Evolutionary conservation across 2,888 invertebrate species (phyloP).

Genomic region (Amaurobius ferox): DNA sequence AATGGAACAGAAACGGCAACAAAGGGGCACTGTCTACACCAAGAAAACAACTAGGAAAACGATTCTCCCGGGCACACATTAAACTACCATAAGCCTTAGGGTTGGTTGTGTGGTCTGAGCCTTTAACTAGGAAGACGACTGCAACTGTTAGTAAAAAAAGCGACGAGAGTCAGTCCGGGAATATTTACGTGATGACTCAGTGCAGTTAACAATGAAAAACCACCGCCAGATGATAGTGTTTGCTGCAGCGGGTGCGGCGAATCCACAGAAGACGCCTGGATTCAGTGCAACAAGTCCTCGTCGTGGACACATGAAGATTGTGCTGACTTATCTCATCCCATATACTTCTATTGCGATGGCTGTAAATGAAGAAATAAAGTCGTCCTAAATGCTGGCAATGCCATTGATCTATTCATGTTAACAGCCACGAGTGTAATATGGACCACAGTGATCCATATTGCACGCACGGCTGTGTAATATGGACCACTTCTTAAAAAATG

Average conservation of each 20-base stretch:
- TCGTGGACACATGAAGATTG: conserved; percentile 4
- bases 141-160: not conserved
- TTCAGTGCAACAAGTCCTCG: not conserved
- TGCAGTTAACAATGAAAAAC: not conserved
- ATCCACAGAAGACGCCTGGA: no score
- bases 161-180: conserved; percentile 10
- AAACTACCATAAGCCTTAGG: no score
- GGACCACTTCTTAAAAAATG: conserved; percentile 4
- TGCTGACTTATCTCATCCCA: not conserved
- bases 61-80: no score
- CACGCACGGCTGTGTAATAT: not conserved
- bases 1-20: conserved; percentile 5
- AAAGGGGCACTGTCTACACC: not conserved
- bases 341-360: conserved; percentile 2
- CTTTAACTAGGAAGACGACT: not conserved
- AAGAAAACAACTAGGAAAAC: conserved; percentile 13
- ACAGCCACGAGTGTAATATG: not conserved
- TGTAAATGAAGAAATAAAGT: conserved; percentile 6
- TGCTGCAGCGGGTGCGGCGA: not conserved
- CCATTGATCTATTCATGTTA: conserved; percentile 1
- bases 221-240: not conserved
- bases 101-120: no score
- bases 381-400: no score
- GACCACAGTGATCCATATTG: no score
- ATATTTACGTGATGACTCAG: not conserved